These are phyloP conservation scores for Monopterus albus DNA, from an alignment of 2,113 vertebrate species.

Conservation along the genomic window DNA sequence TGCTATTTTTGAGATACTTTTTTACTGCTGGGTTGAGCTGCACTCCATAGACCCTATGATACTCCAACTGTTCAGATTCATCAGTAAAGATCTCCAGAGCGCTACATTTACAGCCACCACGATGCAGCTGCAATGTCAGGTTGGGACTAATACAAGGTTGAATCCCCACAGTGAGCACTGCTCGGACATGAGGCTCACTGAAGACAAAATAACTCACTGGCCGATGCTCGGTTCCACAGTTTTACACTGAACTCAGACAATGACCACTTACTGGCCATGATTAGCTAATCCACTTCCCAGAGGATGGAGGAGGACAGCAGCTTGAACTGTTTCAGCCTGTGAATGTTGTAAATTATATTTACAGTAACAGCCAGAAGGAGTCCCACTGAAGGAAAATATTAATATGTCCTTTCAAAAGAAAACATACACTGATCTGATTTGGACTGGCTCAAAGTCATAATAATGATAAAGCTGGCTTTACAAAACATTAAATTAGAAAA, in stretches of 20 bases:
- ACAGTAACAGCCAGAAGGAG: slow-evolving; percentile 6
- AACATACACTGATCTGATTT: slow-evolving; percentile 32
- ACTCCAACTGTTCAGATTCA: too few species aligned
- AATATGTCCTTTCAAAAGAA: slow-evolving; percentile 20
- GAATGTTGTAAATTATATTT: slow-evolving; percentile 39
- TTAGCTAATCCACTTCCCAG: slow-evolving; percentile 12
- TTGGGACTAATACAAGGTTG: not conserved
- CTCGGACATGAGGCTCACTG: not conserved
- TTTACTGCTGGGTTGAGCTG: too few species aligned
- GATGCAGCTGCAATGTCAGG: too few species aligned
- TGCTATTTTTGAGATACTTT: too few species aligned
- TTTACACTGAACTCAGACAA: not conserved
- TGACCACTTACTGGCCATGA: not conserved
- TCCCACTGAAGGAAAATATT: not conserved
- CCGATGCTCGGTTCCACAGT: not conserved
- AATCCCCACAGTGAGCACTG: not conserved
- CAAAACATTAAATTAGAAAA: slow-evolving; percentile 16
- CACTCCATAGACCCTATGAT: too few species aligned
- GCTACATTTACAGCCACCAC: too few species aligned
- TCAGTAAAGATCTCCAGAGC: too few species aligned
- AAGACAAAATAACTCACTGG: not conserved
- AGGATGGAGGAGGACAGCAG: not conserved
- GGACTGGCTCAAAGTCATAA: not conserved
- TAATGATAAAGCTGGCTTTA: not conserved
- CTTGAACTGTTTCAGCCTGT: not conserved